Evolutionary conservation across 2,113 vertebrate genomes (phyloP).

Genomic region (Myotis lucifugus): DNA sequence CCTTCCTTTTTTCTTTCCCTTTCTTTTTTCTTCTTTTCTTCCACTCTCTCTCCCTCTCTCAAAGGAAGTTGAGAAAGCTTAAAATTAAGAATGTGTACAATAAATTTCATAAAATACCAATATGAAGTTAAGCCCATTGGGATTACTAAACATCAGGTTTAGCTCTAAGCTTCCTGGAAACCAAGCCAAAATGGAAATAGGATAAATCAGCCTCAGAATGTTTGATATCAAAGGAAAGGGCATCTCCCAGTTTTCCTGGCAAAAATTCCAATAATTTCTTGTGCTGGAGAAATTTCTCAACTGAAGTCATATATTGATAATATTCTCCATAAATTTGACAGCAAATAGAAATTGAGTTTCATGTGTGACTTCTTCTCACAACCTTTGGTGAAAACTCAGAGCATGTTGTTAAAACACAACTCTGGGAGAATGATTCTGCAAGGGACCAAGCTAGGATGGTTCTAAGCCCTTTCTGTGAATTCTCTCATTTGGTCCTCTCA

Average conservation of each 20-base stretch:
- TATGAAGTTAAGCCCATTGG: background rate
- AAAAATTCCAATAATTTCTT: conserved; percentile 9
- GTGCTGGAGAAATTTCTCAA: background rate
- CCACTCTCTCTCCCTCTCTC: background rate
- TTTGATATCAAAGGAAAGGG: background rate
- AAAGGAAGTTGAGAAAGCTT: background rate
- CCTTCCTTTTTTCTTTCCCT: too few species aligned
- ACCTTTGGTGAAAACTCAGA: conserved; percentile 1
- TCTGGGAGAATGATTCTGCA: background rate
- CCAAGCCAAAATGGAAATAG: conserved; percentile 31
- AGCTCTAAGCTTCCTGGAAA: background rate
- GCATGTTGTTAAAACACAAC: background rate
- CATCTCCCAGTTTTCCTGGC: conserved; percentile 13
- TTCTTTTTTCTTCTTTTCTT: too few species aligned
- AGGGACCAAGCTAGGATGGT: background rate
- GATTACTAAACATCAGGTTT: background rate
- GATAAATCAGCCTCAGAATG: background rate
- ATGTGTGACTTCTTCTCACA: background rate
- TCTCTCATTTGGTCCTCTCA: background rate
- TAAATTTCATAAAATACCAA: conserved; percentile 32
- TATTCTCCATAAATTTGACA: background rate
- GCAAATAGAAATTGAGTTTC: conserved; percentile 35
- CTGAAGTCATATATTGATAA: background rate
- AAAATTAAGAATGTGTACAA: background rate
- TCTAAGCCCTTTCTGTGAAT: background rate